These are phyloP conservation scores for Dinomys branickii DNA, from an alignment of 2,113 vertebrate genomes.

Conservation along the genomic window DNA sequence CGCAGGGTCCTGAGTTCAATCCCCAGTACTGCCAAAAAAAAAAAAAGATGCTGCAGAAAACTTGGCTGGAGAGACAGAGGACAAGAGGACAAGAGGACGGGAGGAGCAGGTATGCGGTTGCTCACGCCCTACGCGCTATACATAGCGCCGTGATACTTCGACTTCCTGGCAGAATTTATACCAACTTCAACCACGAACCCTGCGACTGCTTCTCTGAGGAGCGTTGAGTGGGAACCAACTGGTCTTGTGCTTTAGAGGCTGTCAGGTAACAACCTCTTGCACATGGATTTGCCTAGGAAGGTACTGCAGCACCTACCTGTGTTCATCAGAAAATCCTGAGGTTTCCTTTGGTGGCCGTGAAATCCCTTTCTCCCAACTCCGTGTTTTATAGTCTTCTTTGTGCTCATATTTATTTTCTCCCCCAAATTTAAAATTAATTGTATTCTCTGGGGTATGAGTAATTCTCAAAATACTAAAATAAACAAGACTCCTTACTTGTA, in stretches of 20 bases:
- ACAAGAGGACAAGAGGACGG: conserved; percentile 88
- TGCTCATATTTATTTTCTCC: background rate
- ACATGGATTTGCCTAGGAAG: background rate
- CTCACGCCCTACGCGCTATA: background rate
- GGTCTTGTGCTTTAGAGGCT: background rate
- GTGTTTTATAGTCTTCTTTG: background rate
- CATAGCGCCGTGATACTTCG: background rate
- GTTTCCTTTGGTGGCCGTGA: background rate
- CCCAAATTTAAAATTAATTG: background rate
- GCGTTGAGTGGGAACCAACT: background rate
- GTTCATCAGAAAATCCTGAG: background rate
- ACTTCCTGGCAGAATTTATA: background rate
- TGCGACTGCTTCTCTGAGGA: background rate
- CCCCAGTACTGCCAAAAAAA: too few species aligned
- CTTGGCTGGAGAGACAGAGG: conserved; percentile 85
- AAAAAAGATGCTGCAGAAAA: conserved; percentile 85
- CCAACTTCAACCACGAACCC: background rate
- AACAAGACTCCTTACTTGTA: background rate
- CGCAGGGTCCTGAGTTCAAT: too few species aligned
- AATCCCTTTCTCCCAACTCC: conserved; percentile 1
- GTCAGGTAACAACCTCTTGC: background rate
- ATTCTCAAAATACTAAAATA: conserved; percentile 35
- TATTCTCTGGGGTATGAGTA: background rate
- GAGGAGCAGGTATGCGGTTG: conserved; percentile 87
- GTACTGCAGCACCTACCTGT: background rate